Base-by-base conservation (phyloP, 2,888 invertebrate species). In the Euzophera pinguis region DNA sequence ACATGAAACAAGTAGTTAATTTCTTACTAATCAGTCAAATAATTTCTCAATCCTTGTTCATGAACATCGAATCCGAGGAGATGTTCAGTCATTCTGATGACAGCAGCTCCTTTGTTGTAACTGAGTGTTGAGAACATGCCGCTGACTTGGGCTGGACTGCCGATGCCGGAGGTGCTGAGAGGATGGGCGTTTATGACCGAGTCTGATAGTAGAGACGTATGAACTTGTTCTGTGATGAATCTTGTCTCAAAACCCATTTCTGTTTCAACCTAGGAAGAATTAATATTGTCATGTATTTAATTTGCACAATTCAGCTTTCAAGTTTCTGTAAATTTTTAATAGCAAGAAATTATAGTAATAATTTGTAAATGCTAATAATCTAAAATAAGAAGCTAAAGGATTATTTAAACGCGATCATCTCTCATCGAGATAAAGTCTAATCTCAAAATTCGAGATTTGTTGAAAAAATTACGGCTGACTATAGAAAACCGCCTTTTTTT, bases 11-110 rank as follows among this genome's bases (percentile, higher is more conserved):
- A n/a, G n/a, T n/a, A n/a, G n/a, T n/a, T n/a, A n/a, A n/a, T n/a
- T n/a, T n/a, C 39, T 79, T 75, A 93, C 93, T 80, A 79, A 7
- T 65, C 57, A 3, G 56, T 51, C 3, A 95, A 80, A 65, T 95
- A 95, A 32, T 78, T 69, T 14, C 80, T 79, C 39, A 95, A 72
- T 1, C 93, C 92, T 32, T 65, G 61, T 63, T 81, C 75, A 68
- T 94, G 93, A 0, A 89, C 75, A 0, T 74, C 69, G 0, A 71
- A 71, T 1, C 93, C 93, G 39, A 94, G 80, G 1, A 92, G 76
- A 69, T 94, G 92, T 61, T 92, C 92, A 48, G 94, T 84, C 95
- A 95, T 95, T 58, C 94, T 91, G 51, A 95, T 91, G 13, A 94
- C 69, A 1, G 90, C 70, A n/a, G 89, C 92, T 0, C 93, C 94